phyloP scores from a whole-genome alignment of 2,888 invertebrate species.

The Stomorhina lunata region DNA sequence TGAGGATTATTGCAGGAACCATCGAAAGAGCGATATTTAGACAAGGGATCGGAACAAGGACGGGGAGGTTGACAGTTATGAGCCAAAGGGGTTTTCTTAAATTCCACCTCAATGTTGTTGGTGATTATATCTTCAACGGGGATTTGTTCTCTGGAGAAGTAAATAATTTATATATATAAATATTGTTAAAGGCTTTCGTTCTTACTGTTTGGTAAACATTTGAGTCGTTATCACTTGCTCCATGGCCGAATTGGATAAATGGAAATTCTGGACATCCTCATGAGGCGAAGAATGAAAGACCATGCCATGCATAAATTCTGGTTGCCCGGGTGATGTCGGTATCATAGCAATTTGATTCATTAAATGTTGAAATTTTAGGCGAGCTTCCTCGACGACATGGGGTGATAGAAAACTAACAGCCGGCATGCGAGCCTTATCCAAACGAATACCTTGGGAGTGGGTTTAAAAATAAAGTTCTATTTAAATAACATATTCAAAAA shows the following conservation, averaged over 20 bases:
- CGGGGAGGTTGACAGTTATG: slow-evolving; percentile 78
- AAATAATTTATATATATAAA: background rate
- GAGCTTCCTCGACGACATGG: slow-evolving; percentile 74
- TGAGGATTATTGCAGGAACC: slow-evolving; percentile 91
- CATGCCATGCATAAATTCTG: slow-evolving; percentile 78
- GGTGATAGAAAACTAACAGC: slow-evolving; percentile 66
- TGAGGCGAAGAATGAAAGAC: slow-evolving; percentile 76
- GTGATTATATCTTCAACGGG: slow-evolving; percentile 76
- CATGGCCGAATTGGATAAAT: slow-evolving; percentile 80
- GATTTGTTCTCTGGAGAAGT: slow-evolving; percentile 71
- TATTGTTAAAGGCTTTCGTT: background rate
- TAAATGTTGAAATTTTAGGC: slow-evolving; percentile 77
- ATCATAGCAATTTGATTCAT: slow-evolving; percentile 76
- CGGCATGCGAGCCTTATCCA: slow-evolving; percentile 58
- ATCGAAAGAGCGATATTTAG: slow-evolving; percentile 86
- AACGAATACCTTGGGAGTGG: background rate
- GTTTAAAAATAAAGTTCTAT: background rate
- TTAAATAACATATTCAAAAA: background rate
- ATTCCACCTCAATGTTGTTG: slow-evolving; percentile 77
- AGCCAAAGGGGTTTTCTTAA: slow-evolving; percentile 73
- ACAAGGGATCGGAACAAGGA: slow-evolving; percentile 79
- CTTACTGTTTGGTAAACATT: slow-evolving; percentile 80
- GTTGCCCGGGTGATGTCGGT: slow-evolving; percentile 76
- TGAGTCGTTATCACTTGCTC: slow-evolving; percentile 81
- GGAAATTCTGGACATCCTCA: slow-evolving; percentile 79